Conservation (phyloP, 1,140 invertebrate species). For the Anthonomus grandis region DNA sequence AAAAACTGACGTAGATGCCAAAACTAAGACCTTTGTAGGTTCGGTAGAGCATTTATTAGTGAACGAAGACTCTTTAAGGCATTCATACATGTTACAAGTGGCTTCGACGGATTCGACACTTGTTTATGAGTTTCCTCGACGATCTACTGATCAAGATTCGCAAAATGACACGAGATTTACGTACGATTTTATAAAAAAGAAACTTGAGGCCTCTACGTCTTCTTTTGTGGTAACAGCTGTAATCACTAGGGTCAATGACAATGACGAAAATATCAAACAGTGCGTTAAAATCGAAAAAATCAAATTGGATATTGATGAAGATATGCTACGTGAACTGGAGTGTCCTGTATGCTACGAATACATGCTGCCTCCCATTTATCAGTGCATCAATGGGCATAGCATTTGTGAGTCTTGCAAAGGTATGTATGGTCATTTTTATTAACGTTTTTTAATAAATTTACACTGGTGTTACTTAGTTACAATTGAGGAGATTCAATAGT, state of each 20-base stretch:
- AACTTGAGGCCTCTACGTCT: conserved; percentile 20
- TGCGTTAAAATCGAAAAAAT: conserved; percentile 3
- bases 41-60: conserved; percentile 18
- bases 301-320: conserved; percentile 19
- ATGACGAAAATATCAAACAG: conserved; percentile 1
- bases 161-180: conserved; percentile 25
- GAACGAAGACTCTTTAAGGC: conserved; percentile 22
- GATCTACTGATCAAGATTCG: conserved; percentile 1
- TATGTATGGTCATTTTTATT: no score
- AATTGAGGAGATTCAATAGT: no score
- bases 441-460: no score
- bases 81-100: conserved; percentile 17
- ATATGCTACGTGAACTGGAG: conserved; percentile 30
- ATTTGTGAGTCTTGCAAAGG: conserved; percentile 35
- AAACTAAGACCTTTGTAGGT: conserved; percentile 22
- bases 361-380: conserved; percentile 36
- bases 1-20: conserved; percentile 29
- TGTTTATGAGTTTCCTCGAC: conserved; percentile 13
- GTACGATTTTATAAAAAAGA: conserved; percentile 19
- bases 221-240: conserved; percentile 18
- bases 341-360: conserved; percentile 38
- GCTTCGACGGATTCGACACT: conserved; percentile 7
- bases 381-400: conserved; percentile 38
- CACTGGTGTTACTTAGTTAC: no score
- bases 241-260: conserved; percentile 20